Conservation (phyloP, 1,140 invertebrate genomes). For the Psilanteris sp. region DNA sequence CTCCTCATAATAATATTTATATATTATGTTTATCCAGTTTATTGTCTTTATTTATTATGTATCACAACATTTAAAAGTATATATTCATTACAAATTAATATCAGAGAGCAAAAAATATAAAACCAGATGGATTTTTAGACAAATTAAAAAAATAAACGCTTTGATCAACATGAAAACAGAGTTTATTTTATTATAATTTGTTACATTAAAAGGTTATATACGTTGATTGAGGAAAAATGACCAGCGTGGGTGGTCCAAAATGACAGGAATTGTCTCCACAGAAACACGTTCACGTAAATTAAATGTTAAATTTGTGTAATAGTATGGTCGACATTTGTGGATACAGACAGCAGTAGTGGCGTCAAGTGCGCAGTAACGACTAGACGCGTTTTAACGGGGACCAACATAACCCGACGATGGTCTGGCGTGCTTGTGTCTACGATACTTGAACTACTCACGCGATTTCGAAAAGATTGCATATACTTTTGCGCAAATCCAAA, state of each 20-base stretch:
- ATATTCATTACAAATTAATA: no score
- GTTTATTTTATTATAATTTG: conserved; percentile 1
- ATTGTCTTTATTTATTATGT: no score
- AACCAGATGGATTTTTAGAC: no score
- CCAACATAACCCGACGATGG: conserved; percentile 37
- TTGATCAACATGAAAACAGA: neutral
- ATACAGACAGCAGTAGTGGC: conserved; percentile 22
- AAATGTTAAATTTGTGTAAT: conserved; percentile 17
- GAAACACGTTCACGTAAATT: conserved; percentile 18
- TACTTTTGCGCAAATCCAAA: conserved; percentile 17
- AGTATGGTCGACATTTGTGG: conserved; percentile 22
- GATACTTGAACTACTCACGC: conserved; percentile 52
- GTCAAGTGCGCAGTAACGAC: conserved; percentile 34
- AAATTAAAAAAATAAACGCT: no score
- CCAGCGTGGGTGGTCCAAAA: neutral
- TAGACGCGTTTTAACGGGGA: conserved; percentile 25
- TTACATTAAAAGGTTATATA: conserved; percentile 9
- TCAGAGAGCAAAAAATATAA: no score
- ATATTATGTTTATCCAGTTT: no score
- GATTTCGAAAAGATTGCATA: conserved; percentile 47
- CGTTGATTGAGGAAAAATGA: neutral
- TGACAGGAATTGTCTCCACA: conserved; percentile 1
- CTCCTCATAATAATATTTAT: no score
- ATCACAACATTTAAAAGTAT: no score
- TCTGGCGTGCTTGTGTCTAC: conserved; percentile 40